These are phyloP conservation scores for Myotis davidii DNA, from an alignment of 2,113 vertebrate genomes.

Conservation along the genomic window DNA sequence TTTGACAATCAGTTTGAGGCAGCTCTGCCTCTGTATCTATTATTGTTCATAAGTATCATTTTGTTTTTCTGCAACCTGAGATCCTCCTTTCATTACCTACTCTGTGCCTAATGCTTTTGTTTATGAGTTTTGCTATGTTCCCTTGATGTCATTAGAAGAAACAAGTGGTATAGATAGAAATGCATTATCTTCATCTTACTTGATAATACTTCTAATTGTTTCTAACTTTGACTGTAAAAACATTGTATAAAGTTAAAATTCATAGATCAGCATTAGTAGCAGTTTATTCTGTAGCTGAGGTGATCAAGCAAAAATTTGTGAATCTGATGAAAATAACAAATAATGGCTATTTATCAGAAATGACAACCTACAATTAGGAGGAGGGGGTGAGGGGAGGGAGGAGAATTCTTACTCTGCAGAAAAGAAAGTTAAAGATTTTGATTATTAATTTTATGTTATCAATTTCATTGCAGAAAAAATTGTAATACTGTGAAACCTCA, in stretches of 20 bases:
- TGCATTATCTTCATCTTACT: not conserved
- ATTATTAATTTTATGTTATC: conserved; percentile 23
- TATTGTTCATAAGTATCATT: too few species aligned
- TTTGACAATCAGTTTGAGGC: too few species aligned
- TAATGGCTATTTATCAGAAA: not conserved
- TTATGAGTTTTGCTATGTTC: not conserved
- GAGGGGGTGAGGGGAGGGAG: rapidly evolving
- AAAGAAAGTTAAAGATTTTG: conserved; percentile 19
- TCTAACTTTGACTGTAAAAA: not conserved
- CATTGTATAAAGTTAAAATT: not conserved
- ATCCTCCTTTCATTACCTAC: not conserved
- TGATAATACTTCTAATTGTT: not conserved
- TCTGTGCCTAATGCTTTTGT: not conserved
- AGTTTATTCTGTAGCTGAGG: not conserved
- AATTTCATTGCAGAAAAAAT: not conserved
- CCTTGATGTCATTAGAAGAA: not conserved
- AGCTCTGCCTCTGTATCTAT: too few species aligned
- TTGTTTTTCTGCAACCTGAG: not conserved
- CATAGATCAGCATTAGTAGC: not conserved
- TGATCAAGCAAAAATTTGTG: not conserved
- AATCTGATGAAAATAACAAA: not conserved
- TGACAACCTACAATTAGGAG: not conserved
- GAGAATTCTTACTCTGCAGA: not conserved
- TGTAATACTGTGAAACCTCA: too few species aligned
- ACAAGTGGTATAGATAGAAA: not conserved